Evolutionary conservation across 1,140 invertebrate species (phyloP).

Genomic region (Monomorium pharaonis): DNA sequence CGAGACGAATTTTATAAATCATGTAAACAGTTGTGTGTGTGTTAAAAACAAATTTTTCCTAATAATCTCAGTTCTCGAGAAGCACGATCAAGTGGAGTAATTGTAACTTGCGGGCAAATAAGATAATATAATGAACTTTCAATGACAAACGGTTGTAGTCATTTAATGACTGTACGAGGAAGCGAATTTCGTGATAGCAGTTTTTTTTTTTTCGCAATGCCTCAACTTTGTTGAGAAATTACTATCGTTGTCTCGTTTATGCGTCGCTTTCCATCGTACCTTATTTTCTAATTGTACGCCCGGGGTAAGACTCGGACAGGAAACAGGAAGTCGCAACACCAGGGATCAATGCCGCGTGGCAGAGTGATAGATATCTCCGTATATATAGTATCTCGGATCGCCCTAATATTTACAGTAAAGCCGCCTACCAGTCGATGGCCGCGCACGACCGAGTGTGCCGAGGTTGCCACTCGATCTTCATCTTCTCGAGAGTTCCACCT

Average conservation of each 20-base stretch:
- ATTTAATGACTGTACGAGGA: background rate
- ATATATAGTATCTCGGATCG: constrained; percentile 34
- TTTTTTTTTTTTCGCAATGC: background rate
- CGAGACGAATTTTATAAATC: constrained; percentile 6
- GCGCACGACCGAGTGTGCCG: constrained; percentile 30
- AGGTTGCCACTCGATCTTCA: constrained; percentile 29
- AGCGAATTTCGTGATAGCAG: background rate
- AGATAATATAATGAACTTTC: background rate
- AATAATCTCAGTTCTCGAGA: background rate
- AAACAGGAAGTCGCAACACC: constrained; percentile 63
- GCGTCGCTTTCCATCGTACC: background rate
- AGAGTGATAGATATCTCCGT: constrained; percentile 53
- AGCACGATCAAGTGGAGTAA: constrained; percentile 14
- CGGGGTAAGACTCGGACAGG: constrained; percentile 3
- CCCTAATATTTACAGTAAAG: constrained; percentile 71
- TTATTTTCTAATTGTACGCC: constrained; percentile 1
- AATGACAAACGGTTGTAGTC: background rate
- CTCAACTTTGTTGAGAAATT: background rate
- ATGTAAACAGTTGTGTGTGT: background rate
- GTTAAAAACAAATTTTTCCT: background rate
- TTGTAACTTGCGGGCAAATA: background rate
- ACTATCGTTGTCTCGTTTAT: constrained; percentile 1
- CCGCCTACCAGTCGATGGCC: constrained; percentile 57
- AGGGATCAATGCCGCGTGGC: constrained; percentile 55
- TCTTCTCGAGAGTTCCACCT: constrained; percentile 47